Evolutionary conservation across 1,140 invertebrate genomes (phyloP).

Genomic region (Drosophila pseudoobscura): DNA sequence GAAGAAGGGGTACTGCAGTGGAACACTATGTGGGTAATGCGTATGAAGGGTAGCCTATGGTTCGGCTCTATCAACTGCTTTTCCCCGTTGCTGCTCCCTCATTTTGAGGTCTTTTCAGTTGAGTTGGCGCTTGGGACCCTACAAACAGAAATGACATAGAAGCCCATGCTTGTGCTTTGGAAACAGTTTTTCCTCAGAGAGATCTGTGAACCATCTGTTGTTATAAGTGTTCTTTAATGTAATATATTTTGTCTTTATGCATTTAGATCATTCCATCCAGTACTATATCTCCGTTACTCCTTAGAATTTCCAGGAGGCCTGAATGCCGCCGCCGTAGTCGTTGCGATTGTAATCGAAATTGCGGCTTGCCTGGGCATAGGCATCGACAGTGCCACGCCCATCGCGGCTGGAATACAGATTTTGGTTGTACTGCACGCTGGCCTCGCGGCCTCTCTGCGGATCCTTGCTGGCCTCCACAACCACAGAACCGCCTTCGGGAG

Average conservation of each 20-base stretch:
- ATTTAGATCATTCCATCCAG: neutral
- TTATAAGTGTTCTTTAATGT: neutral
- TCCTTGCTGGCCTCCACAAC: conserved; percentile 46
- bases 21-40: neutral
- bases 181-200: conserved; percentile 29
- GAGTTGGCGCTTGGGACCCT: conserved; percentile 9
- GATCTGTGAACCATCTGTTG: neutral
- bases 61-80: neutral
- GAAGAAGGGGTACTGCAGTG: neutral
- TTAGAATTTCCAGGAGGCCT: conserved; percentile 58
- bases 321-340: conserved; percentile 51
- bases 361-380: conserved; percentile 68
- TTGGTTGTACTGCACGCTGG: conserved; percentile 62
- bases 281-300: too few species aligned
- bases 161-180: conserved; percentile 9
- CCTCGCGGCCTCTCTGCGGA: conserved; percentile 48
- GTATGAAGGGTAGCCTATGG: neutral
- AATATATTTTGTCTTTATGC: conserved; percentile 8
- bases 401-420: conserved; percentile 60
- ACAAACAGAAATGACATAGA: conserved; percentile 26
- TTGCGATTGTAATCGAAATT: conserved; percentile 69
- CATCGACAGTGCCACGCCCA: conserved; percentile 69
- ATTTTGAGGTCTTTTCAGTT: conserved; percentile 31
- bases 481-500: conserved; percentile 54
- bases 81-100: neutral